Conservation (phyloP, 1,140 invertebrate species). For the Lutraria rhynchaena region DNA sequence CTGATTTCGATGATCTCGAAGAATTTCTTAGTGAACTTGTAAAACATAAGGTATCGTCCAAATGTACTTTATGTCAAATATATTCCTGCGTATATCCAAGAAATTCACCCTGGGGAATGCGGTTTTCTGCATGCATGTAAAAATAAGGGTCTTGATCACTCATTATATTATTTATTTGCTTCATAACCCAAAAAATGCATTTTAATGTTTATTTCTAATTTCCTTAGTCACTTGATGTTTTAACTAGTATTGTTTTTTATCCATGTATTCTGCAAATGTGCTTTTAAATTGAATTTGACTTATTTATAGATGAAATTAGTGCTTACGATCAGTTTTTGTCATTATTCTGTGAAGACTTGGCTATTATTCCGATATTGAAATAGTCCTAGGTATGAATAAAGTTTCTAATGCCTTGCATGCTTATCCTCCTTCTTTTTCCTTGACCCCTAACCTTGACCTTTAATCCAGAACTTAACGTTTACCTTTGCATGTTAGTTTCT, state of each 20-base stretch:
- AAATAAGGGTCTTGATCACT: conserved; percentile 14
- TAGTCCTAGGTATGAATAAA: no score
- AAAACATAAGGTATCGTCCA: conserved; percentile 55
- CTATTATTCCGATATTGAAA: no score
- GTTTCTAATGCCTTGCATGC: conserved; percentile 19
- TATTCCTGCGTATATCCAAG: conserved; percentile 26
- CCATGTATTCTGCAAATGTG: no score
- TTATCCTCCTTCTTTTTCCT: conserved; percentile 10
- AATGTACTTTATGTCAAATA: conserved; percentile 29
- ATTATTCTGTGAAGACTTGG: no score
- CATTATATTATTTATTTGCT: no score
- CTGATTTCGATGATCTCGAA: conserved; percentile 58
- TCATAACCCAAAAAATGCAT: no score
- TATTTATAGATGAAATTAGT: no score
- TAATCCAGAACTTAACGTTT: background rate
- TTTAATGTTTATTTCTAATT: no score
- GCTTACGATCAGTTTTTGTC: no score
- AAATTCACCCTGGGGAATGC: conserved; percentile 43
- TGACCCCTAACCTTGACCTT: conserved; percentile 38
- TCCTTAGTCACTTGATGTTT: no score
- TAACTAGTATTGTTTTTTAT: no score
- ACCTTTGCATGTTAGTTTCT: background rate
- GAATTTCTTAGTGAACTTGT: conserved; percentile 59
- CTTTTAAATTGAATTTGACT: no score
- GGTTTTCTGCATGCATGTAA: conserved; percentile 58